Evolutionary conservation across 2,113 vertebrate species (phyloP).

Genomic region (Chelonoidis abingdonii): DNA sequence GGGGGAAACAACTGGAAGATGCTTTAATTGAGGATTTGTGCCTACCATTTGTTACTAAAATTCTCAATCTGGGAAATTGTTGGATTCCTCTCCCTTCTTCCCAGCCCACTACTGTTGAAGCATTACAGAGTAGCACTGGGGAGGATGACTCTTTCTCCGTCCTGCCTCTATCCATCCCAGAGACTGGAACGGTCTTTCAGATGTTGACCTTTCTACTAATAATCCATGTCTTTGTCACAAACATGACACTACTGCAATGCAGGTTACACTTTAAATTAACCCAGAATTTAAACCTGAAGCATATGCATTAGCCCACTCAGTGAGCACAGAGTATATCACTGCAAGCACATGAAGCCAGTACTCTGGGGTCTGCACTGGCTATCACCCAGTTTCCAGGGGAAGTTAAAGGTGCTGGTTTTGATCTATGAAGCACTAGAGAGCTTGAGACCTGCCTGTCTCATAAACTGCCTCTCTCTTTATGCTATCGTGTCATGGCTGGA

Average conservation of each 20-base stretch:
- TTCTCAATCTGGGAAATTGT: accelerated
- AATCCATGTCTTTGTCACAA: accelerated
- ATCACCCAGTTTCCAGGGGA: background rate
- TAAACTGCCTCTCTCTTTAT: background rate
- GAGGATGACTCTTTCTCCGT: background rate
- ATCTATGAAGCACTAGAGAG: background rate
- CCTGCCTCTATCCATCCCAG: background rate
- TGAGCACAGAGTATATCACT: background rate
- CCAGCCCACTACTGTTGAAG: accelerated
- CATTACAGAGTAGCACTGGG: accelerated
- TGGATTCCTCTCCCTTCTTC: background rate
- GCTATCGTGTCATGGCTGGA: conserved; percentile 19
- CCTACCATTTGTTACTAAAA: background rate
- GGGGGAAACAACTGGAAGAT: background rate
- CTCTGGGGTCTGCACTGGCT: background rate
- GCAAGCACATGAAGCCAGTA: background rate
- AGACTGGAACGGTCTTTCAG: background rate
- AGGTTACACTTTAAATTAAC: accelerated
- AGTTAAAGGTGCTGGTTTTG: background rate
- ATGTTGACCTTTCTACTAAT: background rate
- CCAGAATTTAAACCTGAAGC: accelerated
- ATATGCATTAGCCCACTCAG: background rate
- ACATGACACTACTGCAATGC: background rate
- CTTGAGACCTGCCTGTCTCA: background rate
- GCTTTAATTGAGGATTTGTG: background rate